These are phyloP conservation scores for Montipora efflorescens DNA, from an alignment of 64 coral and sea anemone species.

Conservation along the genomic window DNA sequence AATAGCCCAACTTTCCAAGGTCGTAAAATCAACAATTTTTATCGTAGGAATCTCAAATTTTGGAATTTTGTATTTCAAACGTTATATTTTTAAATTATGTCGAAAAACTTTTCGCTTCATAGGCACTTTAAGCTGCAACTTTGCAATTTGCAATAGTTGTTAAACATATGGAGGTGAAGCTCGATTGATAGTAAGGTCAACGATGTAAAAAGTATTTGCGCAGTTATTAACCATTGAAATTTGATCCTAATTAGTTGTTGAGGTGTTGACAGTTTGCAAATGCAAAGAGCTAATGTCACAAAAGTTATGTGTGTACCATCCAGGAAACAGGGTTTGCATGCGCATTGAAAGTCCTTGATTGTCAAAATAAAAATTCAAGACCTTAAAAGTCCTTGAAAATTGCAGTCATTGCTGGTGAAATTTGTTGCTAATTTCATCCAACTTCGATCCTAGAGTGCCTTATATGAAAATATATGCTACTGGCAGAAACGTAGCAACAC, in stretches of 20 bases:
- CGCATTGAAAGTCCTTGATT: conserved; percentile 53
- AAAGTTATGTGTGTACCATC: no score
- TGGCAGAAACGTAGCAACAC: conserved; percentile 53
- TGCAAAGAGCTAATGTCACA: no score
- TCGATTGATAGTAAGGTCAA: no score
- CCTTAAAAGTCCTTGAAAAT: conserved; percentile 38
- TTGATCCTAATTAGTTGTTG: no score
- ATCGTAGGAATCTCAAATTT: neutral
- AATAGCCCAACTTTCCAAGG: neutral
- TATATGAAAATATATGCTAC: neutral
- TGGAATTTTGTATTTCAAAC: neutral
- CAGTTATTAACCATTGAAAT: no score
- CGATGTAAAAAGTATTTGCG: no score
- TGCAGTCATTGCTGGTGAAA: conserved; percentile 10
- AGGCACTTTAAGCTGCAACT: neutral
- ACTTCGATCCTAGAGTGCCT: conserved; percentile 70
- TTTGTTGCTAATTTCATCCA: conserved; percentile 71
- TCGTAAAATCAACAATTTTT: neutral
- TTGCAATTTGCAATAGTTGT: no score
- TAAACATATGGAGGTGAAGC: no score
- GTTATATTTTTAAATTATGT: neutral
- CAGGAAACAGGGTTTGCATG: conserved; percentile 31
- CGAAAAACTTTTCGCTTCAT: neutral
- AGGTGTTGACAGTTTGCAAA: no score
- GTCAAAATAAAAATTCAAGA: conserved; percentile 43